Base-by-base conservation (phyloP, 2,888 invertebrate genomes). In the Microdon myrmicae region DNA sequence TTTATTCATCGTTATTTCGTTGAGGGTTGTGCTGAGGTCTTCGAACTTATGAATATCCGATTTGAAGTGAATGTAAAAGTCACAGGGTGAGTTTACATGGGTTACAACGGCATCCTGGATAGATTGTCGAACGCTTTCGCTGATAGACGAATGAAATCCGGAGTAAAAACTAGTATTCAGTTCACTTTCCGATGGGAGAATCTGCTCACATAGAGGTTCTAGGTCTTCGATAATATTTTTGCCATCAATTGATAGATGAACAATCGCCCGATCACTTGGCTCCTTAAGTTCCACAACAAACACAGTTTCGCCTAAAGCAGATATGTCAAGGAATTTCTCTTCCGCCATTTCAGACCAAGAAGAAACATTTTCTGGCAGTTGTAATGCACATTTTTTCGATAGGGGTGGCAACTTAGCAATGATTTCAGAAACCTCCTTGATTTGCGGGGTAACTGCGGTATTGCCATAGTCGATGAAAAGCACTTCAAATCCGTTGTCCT, bases 41-140 rank as follows among this genome's bases (percentile, higher is more conserved):
- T 86, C 84, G 16, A 87, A 70, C 37, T 85, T 83, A 9, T 72
- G 71, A 19, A 76, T 74, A 37, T 83, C 82, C 3, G 84, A 84
- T 68, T 87, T 87, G 41, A 89, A 81, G 70, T 92, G 92, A 19
- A 92, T 83, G 85, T 89, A 91, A 74, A 92, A 90, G 69, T 90
- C 88, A 1, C 84, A 84, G 0, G 90, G 87, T 0, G 89, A 87
- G 73, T 88, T 87, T 0, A 87, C 81, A 71, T 90, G 88, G 66
- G 89, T 88, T 0, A 90, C 85, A 69, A 85, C 85, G 0, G 86
- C 88, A 3, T 82, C 71, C 8, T 69, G 66, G 4, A 68, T 35
- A 13, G 67, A 59, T 5, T 64, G 68, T 7, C 59, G 35, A 12
- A 39, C 59, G 10, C 67, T 54, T 25, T 72, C 72, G 4, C 47